phyloP scores from a whole-genome alignment of 2,888 invertebrate genomes.

The Phrixothrix hirtus region DNA sequence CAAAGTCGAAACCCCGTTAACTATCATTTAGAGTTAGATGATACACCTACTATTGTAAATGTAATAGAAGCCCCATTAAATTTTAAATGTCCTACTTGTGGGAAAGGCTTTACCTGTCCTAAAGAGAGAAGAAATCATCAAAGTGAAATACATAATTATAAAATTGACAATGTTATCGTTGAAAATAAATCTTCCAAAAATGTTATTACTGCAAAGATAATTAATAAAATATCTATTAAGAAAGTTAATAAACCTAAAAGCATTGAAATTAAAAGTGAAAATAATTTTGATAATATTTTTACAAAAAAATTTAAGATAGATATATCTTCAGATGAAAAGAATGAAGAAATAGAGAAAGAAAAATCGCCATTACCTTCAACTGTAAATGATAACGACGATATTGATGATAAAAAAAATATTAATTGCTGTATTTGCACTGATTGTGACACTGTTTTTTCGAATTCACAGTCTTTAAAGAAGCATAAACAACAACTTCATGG shows the following conservation, averaged over 20 bases:
- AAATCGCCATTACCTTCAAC: constrained; percentile 33
- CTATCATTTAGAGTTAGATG: too few species aligned
- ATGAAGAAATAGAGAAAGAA: constrained; percentile 53
- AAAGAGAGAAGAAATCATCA: constrained; percentile 69
- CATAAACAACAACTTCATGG: constrained; percentile 59
- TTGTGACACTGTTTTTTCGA: constrained; percentile 45
- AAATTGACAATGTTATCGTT: constrained; percentile 41
- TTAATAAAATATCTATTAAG: constrained; percentile 48
- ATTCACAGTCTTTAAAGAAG: constrained; percentile 48
- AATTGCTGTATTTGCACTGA: constrained; percentile 37
- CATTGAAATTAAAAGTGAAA: constrained; percentile 46
- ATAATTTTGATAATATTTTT: constrained; percentile 54
- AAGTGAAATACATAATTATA: constrained; percentile 58
- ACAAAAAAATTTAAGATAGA: constrained; percentile 50
- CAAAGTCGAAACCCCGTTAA: constrained; percentile 54
- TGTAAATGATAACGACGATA: constrained; percentile 30
- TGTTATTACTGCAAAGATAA: constrained; percentile 43
- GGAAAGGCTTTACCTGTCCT: constrained; percentile 62
- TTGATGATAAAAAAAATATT: constrained; percentile 23
- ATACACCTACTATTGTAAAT: constrained; percentile 46
- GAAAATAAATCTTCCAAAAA: constrained; percentile 47
- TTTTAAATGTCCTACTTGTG: constrained; percentile 65
- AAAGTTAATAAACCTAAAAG: constrained; percentile 47
- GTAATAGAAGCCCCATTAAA: constrained; percentile 54
- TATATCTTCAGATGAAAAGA: constrained; percentile 20